These are phyloP conservation scores for Gymnogyps californianus DNA, from an alignment of 2,113 vertebrate genomes.

Conservation along the genomic window DNA sequence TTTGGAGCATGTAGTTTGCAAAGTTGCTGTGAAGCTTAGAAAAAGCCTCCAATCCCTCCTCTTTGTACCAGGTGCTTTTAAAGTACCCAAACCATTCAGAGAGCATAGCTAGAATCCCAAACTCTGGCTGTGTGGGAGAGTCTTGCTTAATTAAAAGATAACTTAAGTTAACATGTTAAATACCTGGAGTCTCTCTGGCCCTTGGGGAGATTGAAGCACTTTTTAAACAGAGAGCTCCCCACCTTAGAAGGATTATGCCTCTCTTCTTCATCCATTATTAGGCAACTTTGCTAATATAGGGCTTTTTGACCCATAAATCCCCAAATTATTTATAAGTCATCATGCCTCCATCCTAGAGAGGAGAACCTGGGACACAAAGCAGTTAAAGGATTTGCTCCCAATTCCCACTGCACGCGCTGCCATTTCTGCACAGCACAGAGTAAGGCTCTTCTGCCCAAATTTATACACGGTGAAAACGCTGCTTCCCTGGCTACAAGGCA, in stretches of 20 bases:
- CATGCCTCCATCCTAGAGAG: neutral
- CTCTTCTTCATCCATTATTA: neutral
- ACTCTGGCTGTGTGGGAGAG: neutral
- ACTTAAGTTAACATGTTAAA: neutral
- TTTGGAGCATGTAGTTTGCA: neutral
- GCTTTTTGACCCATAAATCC: neutral
- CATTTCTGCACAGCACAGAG: neutral
- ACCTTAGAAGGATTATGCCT: neutral
- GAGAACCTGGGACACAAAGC: neutral
- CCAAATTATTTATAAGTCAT: neutral
- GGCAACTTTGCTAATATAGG: neutral
- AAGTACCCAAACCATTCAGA: neutral
- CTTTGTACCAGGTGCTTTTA: neutral
- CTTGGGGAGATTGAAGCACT: neutral
- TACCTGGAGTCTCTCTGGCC: neutral
- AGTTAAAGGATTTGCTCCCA: neutral
- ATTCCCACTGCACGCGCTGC: neutral
- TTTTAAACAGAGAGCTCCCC: neutral
- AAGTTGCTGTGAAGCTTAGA: neutral
- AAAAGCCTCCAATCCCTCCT: neutral
- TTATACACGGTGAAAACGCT: neutral
- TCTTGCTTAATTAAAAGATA: neutral
- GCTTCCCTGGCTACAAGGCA: neutral
- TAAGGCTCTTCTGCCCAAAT: neutral
- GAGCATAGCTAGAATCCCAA: neutral